A percentile compares a stretch with the other conserved stretches of the same genome.
Evolutionary conservation across 2,113 vertebrate genomes (phyloP).

Genomic region (Chionodraco myersi): DNA sequence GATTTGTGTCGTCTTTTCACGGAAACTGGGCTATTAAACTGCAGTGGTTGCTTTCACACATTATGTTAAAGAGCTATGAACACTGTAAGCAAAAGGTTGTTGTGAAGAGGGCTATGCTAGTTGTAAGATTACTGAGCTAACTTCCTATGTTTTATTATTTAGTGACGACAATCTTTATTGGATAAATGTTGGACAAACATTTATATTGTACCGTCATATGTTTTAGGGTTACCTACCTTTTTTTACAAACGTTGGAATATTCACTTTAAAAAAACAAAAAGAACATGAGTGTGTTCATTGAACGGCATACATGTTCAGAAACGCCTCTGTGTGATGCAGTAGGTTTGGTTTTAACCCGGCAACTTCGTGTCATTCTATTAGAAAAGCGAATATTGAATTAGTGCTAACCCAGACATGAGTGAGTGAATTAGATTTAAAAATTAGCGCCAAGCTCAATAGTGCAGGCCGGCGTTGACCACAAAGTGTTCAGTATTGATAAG

Average conservation of each 20-base stretch:
- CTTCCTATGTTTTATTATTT: too few species aligned
- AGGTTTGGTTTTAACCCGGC: not conserved
- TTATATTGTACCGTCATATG: not conserved
- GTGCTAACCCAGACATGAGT: not conserved
- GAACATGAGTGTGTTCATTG: too few species aligned
- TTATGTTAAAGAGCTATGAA: not conserved
- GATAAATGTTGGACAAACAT: not conserved
- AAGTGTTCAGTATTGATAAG: not conserved
- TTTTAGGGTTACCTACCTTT: not conserved
- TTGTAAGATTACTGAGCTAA: too few species aligned
- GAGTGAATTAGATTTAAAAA: not conserved
- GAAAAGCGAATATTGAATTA: not conserved
- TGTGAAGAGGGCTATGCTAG: not conserved
- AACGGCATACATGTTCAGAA: too few species aligned
- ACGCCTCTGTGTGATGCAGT: not conserved
- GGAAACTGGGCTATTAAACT: too few species aligned
- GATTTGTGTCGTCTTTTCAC: too few species aligned
- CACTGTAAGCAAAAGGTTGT: not conserved
- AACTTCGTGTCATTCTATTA: not conserved
- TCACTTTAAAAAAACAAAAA: too few species aligned
- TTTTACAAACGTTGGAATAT: too few species aligned
- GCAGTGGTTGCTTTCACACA: too few species aligned
- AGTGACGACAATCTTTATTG: too few species aligned
- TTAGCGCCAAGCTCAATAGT: not conserved
- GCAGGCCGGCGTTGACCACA: not conserved